phyloP scores from a whole-genome alignment of 2,797 vertebrate genomes.

The Delichon dasypus region DNA sequence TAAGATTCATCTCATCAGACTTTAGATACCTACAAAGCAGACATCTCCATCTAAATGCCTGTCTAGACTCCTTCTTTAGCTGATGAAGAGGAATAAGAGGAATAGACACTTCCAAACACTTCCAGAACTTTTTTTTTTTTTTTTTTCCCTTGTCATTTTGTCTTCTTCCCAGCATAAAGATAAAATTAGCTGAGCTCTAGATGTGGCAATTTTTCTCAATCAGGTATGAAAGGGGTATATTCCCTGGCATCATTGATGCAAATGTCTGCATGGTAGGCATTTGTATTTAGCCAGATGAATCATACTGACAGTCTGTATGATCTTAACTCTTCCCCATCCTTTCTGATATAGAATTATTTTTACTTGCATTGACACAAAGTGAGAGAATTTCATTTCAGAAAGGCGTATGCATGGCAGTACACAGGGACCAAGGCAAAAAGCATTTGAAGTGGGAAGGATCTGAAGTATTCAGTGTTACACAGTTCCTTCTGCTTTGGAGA shows the following conservation, averaged over 20 bases:
- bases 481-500: not conserved
- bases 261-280: not conserved
- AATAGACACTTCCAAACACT: not conserved
- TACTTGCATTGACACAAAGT: not conserved
- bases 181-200: slow-evolving; percentile 13
- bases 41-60: not conserved
- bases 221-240: not conserved
- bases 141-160: not conserved
- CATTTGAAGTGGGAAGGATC: not conserved
- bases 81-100: not conserved
- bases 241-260: not conserved
- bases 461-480: not conserved
- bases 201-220: slow-evolving; percentile 16
- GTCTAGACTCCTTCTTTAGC: not conserved
- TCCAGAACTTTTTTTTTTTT: not conserved
- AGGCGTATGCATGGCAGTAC: not conserved
- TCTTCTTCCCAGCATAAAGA: not conserved
- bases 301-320: not conserved
- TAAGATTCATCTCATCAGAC: slow-evolving; percentile 8
- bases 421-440: not conserved
- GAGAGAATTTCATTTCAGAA: not conserved
- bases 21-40: not conserved
- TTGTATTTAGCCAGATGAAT: slow-evolving; percentile 6
- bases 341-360: not conserved
- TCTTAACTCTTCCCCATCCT: not conserved